Evolutionary conservation across 2,888 invertebrate species (phyloP).

Genomic region (Epinotia bilunana): DNA sequence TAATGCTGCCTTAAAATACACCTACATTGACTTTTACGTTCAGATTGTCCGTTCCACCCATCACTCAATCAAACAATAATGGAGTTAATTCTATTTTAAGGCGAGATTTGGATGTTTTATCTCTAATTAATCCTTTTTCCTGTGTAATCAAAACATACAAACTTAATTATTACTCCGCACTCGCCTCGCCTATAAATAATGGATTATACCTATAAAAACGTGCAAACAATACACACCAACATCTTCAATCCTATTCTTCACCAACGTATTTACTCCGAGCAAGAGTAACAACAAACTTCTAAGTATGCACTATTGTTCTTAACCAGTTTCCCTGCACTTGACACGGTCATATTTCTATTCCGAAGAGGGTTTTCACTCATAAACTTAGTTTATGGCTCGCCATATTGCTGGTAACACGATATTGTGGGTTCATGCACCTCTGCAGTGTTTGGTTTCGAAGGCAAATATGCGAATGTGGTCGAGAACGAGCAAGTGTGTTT

Average conservation of each 20-base stretch:
- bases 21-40: no score
- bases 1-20: no score
- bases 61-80: not conserved
- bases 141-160: no score
- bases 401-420: conserved; percentile 29
- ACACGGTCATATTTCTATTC: conserved; percentile 41
- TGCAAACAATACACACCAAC: conserved; percentile 12
- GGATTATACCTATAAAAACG: not conserved
- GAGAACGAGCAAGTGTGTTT: conserved; percentile 6
- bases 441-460: conserved; percentile 35
- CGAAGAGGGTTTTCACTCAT: conserved; percentile 36
- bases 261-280: conserved; percentile 2
- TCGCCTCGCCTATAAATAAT: not conserved
- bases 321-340: conserved; percentile 30
- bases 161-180: not conserved
- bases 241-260: conserved; percentile 11
- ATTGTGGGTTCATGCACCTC: conserved; percentile 39
- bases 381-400: conserved; percentile 36
- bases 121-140: no score
- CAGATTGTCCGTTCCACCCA: no score
- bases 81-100: not conserved
- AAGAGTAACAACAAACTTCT: conserved; percentile 21
- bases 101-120: no score
- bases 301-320: conserved; percentile 29
- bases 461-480: conserved; percentile 41